phyloP scores from a whole-genome alignment of 2,888 invertebrate species.

The Clostera curtula region DNA sequence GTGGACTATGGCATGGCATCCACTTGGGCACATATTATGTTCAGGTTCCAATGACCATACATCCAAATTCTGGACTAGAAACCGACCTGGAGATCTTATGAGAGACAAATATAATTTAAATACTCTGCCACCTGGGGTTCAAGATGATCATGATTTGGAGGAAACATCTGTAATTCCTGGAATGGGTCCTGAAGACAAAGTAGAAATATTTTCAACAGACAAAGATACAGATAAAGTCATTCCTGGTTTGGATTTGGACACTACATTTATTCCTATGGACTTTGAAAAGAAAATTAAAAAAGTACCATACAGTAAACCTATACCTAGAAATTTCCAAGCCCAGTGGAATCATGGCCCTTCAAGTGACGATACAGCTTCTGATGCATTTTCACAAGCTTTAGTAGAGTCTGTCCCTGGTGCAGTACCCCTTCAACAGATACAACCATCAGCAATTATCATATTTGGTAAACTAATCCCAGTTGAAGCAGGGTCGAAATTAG shows the following conservation, averaged over 20 bases:
- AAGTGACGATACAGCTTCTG: constrained; percentile 67
- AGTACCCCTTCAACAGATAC: constrained; percentile 83
- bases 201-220: constrained; percentile 80
- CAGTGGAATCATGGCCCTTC: constrained; percentile 91
- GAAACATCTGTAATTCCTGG: constrained; percentile 92
- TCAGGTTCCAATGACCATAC: constrained; percentile 99
- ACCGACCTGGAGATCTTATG: constrained; percentile 98
- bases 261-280: constrained; percentile 77
- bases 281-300: constrained; percentile 85
- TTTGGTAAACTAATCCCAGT: constrained; percentile 89
- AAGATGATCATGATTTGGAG: constrained; percentile 74
- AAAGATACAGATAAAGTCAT: constrained; percentile 77
- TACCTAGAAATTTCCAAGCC: constrained; percentile 97
- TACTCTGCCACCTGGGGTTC: constrained; percentile 87
- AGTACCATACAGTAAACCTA: constrained; percentile 96
- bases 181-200: constrained; percentile 98
- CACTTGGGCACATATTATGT: constrained; percentile 97
- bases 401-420: constrained; percentile 86
- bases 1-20: constrained; percentile 99
- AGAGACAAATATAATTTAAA: constrained; percentile 98
- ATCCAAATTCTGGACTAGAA: constrained; percentile 99
- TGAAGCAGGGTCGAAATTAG: constrained; percentile 84
- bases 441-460: constrained; percentile 86
- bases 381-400: constrained; percentile 82
- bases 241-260: constrained; percentile 90